Percentiles rank a stretch among this genome's conserved stretches.
Conservation (phyloP, 2,888 invertebrate genomes). For the Thymelicus acteon region DNA sequence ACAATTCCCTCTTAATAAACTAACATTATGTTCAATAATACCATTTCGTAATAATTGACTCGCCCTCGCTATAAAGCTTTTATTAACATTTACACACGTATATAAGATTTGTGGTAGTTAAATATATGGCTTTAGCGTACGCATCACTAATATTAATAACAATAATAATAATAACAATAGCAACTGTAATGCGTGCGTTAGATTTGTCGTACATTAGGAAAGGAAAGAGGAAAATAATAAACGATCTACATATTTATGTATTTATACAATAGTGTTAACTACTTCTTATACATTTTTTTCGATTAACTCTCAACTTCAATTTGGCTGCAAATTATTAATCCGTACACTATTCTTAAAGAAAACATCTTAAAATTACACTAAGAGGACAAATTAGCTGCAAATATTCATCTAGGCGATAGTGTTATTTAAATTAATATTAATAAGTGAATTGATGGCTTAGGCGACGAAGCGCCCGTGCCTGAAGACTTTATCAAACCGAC, state of each 20-base stretch:
- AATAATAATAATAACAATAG: constrained; percentile 55
- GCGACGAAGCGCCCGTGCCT: constrained; percentile 97
- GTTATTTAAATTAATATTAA: constrained; percentile 53
- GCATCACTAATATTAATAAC: constrained; percentile 69
- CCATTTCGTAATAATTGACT: constrained; percentile 44
- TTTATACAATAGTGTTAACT: constrained; percentile 65
- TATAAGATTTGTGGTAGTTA: constrained; percentile 45
- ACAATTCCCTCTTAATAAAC: constrained; percentile 18
- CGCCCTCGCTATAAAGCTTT: constrained; percentile 59
- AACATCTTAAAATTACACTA: constrained; percentile 76
- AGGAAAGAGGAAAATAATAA: constrained; percentile 55
- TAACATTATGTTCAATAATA: constrained; percentile 43
- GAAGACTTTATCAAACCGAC: constrained; percentile 98
- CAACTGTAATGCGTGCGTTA: constrained; percentile 84
- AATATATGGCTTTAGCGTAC: constrained; percentile 66
- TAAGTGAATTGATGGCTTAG: constrained; percentile 79
- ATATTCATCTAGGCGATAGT: constrained; percentile 54
- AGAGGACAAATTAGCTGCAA: constrained; percentile 59
- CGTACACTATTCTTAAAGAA: constrained; percentile 71
- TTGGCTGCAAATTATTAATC: constrained; percentile 53
- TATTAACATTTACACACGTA: constrained; percentile 57
- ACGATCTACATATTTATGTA: constrained; percentile 55
- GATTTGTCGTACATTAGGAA: constrained; percentile 59
- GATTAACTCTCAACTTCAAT: constrained; percentile 67
- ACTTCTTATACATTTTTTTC: constrained; percentile 64